These are phyloP conservation scores for Labroides dimidiatus DNA, from an alignment of 2,797 vertebrate genomes.

Conservation along the genomic window DNA sequence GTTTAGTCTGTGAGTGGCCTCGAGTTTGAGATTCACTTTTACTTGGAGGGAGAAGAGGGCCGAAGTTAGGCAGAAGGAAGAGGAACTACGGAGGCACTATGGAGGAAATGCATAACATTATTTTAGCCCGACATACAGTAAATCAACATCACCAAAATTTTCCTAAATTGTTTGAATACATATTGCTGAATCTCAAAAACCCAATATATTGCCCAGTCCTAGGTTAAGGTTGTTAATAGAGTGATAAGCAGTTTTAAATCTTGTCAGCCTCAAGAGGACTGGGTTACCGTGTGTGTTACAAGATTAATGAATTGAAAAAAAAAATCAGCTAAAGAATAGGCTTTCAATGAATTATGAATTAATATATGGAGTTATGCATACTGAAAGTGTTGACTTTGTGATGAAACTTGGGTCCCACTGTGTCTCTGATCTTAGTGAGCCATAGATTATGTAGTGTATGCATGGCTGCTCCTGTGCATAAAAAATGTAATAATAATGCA, in stretches of 20 bases:
- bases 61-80: too few relatives aligned
- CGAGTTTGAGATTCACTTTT: too few relatives aligned
- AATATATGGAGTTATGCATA: conserved; percentile 13
- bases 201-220: too few relatives aligned
- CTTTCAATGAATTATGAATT: conserved; percentile 19
- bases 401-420: background rate
- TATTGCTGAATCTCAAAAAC: too few relatives aligned
- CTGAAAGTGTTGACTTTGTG: conserved; percentile 5
- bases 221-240: background rate
- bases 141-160: too few relatives aligned
- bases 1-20: too few relatives aligned
- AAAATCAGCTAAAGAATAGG: conserved; percentile 19
- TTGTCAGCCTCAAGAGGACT: conserved; percentile 9
- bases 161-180: too few relatives aligned
- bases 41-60: too few relatives aligned
- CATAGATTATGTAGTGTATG: background rate
- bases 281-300: conserved; percentile 15
- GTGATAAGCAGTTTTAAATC: too few relatives aligned
- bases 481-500: background rate
- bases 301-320: background rate
- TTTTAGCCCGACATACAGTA: too few relatives aligned
- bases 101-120: too few relatives aligned
- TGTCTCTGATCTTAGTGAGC: background rate
- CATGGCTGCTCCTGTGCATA: background rate
- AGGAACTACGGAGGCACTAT: too few relatives aligned